phyloP scores from a whole-genome alignment of 2,888 invertebrate genomes.

The Oscheius sp. region DNA sequence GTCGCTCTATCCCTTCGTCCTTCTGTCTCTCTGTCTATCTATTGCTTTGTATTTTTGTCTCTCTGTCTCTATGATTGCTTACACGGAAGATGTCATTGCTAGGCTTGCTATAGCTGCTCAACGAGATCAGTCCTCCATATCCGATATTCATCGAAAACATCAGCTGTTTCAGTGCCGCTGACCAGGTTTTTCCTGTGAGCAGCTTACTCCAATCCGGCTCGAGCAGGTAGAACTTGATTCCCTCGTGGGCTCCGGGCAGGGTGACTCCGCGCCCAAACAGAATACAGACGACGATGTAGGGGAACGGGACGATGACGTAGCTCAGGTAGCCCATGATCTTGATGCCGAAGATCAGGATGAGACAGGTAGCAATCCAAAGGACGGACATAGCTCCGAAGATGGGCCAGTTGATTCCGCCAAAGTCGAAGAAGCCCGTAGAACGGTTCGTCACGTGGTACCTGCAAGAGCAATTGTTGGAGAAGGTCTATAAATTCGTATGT shows the following conservation, averaged over 20 bases:
- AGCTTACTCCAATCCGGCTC: conserved; percentile 60
- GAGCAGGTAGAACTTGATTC: conserved; percentile 63
- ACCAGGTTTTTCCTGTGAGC: conserved; percentile 54
- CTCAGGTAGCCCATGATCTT: conserved; percentile 57
- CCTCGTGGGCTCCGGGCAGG: conserved; percentile 59
- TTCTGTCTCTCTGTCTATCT: no score
- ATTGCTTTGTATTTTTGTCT: no score
- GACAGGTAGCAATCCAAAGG: conserved; percentile 57
- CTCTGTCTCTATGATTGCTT: not conserved
- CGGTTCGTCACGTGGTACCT: conserved; percentile 60
- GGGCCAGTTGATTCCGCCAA: conserved; percentile 57
- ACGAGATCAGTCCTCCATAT: conserved; percentile 63
- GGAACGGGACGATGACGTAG: conserved; percentile 61
- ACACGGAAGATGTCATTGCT: conserved; percentile 64
- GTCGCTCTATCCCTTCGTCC: no score
- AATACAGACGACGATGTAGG: conserved; percentile 65
- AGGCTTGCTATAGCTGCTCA: conserved; percentile 64
- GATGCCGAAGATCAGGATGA: conserved; percentile 66
- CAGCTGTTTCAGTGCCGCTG: conserved; percentile 64
- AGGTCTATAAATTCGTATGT: no score
- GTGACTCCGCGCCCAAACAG: conserved; percentile 66
- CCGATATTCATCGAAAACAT: conserved; percentile 69
- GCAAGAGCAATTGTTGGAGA: conserved; percentile 14
- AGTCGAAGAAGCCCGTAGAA: conserved; percentile 50
- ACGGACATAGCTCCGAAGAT: conserved; percentile 42